Evolutionary conservation across 2,888 invertebrate species (phyloP).

Genomic region (Glyphotaelius pellucidus): DNA sequence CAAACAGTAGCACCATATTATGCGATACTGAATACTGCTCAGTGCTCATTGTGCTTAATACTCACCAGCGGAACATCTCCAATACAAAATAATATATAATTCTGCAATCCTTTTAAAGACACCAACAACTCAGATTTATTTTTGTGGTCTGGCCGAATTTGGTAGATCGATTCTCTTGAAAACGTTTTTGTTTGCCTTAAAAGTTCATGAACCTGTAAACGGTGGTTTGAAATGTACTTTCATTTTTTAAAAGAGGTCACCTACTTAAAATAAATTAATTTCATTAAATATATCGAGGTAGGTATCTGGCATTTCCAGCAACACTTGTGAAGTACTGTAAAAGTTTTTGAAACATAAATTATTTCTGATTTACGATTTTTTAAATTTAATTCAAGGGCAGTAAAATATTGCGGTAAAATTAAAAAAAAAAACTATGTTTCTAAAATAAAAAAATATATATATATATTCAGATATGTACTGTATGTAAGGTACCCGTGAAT

Average conservation of each 20-base stretch:
- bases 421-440: no score
- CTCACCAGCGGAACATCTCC: background rate
- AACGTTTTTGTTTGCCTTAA: background rate
- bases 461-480: no score
- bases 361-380: background rate
- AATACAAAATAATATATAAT: background rate
- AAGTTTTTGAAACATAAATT: no score
- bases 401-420: no score
- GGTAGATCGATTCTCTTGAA: background rate
- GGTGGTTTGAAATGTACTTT: background rate
- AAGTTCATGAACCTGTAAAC: background rate
- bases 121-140: constrained; percentile 27
- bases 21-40: constrained; percentile 37
- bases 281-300: background rate
- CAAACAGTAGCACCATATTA: constrained; percentile 45
- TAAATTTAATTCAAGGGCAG: no score
- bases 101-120: constrained; percentile 24
- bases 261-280: background rate
- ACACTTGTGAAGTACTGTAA: no score
- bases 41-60: no score
- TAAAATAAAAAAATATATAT: no score
- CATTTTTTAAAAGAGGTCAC: background rate
- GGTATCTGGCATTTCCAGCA: background rate
- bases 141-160: background rate
- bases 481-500: no score